phyloP scores from a whole-genome alignment of 2,113 vertebrate genomes.

The Deroptyus accipitrinus region DNA sequence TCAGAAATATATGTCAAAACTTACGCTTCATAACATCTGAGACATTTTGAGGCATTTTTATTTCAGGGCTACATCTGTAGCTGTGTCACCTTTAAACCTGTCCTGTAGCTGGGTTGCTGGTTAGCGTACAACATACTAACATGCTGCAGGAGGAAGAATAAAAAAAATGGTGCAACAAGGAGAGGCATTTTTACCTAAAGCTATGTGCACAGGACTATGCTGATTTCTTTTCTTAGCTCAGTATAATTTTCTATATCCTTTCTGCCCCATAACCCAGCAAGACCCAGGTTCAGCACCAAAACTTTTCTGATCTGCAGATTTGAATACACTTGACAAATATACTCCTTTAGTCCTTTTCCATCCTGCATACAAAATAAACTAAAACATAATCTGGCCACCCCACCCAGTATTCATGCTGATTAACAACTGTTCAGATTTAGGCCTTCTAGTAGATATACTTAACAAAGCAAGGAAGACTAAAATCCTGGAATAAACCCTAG shows the following conservation, averaged over 20 bases:
- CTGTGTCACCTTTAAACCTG: not conserved
- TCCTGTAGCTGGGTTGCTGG: not conserved
- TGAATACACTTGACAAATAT: not conserved
- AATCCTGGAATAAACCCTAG: not conserved
- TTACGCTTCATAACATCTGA: not conserved
- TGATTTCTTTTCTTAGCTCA: not conserved
- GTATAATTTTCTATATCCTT: not conserved
- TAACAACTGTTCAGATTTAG: not conserved
- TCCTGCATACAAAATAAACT: not conserved
- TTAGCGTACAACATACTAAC: not conserved
- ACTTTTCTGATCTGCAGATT: not conserved
- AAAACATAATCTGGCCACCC: not conserved
- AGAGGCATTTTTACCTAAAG: not conserved
- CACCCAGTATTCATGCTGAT: not conserved
- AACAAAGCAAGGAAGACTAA: not conserved
- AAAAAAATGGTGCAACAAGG: not conserved
- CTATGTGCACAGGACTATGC: fast-evolving
- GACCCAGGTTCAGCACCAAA: not conserved
- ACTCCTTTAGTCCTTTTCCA: not conserved
- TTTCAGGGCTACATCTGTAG: not conserved
- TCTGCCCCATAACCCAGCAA: not conserved
- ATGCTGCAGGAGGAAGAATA: not conserved
- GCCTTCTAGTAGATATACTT: not conserved
- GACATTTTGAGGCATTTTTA: not conserved
- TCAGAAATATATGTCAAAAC: not conserved